Percentiles rank a stretch among this genome's conserved stretches.
These are phyloP conservation scores for Antheraea assamensis DNA, from an alignment of 2,888 invertebrate genomes.

Conservation along the genomic window DNA sequence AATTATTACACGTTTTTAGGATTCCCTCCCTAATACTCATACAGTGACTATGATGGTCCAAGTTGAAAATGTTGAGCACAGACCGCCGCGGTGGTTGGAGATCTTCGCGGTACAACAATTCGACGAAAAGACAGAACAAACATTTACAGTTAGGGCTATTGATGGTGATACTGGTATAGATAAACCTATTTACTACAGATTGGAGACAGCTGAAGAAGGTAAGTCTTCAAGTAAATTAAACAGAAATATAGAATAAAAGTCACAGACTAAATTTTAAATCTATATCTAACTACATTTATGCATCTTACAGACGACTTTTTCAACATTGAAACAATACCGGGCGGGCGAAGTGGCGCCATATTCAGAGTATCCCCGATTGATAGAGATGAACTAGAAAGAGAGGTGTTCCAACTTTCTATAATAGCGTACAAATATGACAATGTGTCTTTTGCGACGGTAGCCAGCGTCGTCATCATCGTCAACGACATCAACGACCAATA, in stretches of 20 bases:
- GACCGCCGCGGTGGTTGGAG: constrained; percentile 83
- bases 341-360: constrained; percentile 55
- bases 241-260: neutral
- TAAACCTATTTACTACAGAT: constrained; percentile 75
- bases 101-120: constrained; percentile 81
- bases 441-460: constrained; percentile 50
- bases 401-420: constrained; percentile 71
- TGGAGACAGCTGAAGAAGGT: constrained; percentile 66
- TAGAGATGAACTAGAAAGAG: constrained; percentile 68
- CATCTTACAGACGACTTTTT: constrained; percentile 63
- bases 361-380: constrained; percentile 68
- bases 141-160: constrained; percentile 77
- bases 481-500: constrained; percentile 85
- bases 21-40: constrained; percentile 65
- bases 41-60: constrained; percentile 76
- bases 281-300: constrained; percentile 17
- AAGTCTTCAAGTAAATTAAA: constrained; percentile 22
- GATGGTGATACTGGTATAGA: constrained; percentile 85
- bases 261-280: neutral
- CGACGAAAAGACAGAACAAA: constrained; percentile 72
- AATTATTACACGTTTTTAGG: constrained; percentile 47
- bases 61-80: constrained; percentile 82
- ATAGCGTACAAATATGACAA: constrained; percentile 73
- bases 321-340: constrained; percentile 55
- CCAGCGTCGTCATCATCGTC: constrained; percentile 71